Evolutionary conservation across 2,888 invertebrate species (phyloP), one percentile per base, ranked within the genome.

Genomic region (Drosophila anceps): DNA sequence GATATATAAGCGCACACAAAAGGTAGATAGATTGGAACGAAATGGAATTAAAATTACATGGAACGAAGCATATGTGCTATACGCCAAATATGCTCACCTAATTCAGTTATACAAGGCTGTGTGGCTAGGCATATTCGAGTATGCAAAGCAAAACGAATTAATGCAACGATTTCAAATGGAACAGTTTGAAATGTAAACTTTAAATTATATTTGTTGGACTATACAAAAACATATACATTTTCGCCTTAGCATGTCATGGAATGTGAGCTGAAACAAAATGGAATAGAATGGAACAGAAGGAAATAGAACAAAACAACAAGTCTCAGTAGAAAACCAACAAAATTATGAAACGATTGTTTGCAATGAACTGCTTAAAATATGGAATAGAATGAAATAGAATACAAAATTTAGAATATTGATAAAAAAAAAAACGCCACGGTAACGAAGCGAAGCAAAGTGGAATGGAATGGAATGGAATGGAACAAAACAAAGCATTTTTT

Each of bases 31-130:
- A 29, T 4, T 8, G 46, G 27, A 18, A 39, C 37, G 18, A 59
- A 37, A 51, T 31, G 31, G 20, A 51, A 65, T 35, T 18, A 9
- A 20, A 57, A 50, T 35, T 13, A 51, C 33, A 37, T 33, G n/a
- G 8, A 58, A 33, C 8, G 15, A 0, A 12, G 5, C 31, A 10
- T 20, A 31, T 57, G 18, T 10, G 27, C 27, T 7, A 51, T 2
- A 3, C 9, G 20, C 31, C 9, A 24, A 51, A 51, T 35, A 35
- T 35, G 51, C 15, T 24, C 20, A 35, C 5, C 2, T 15, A 35
- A 50, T 13, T 50, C 5, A 31, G 12, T 50, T 50, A 50, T 6
- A 12, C 0, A 13, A 12, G 20, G 12, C 13, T 44, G 7, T 13
- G 13, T 20, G 41, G 7, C 15, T n/a, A n/a, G 3, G 8, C n/a